Evolutionary conservation across 1,140 invertebrate species (phyloP).

Genomic region (Zophobas atratus): DNA sequence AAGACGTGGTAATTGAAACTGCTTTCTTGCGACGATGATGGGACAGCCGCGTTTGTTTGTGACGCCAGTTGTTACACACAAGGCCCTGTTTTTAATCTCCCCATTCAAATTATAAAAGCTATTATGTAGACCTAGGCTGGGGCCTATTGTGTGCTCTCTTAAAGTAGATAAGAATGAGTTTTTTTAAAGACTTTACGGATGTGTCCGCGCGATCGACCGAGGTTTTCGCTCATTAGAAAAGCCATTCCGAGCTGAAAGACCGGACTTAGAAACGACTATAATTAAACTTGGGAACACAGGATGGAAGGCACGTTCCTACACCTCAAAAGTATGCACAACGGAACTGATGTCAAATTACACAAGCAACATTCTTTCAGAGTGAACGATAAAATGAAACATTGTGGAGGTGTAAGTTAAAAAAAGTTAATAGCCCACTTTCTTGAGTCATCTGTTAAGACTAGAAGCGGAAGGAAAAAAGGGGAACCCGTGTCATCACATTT

Average conservation of each 20-base stretch:
- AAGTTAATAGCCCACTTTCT: too few relatives aligned
- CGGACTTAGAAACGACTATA: too few relatives aligned
- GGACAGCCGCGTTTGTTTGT: constrained; percentile 47
- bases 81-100: constrained; percentile 61
- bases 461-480: too few relatives aligned
- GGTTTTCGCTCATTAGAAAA: neutral
- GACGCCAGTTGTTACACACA: constrained; percentile 53
- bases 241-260: neutral
- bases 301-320: too few relatives aligned
- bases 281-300: too few relatives aligned
- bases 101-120: constrained; percentile 61
- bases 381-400: too few relatives aligned
- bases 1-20: constrained; percentile 63
- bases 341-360: too few relatives aligned
- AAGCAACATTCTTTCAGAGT: too few relatives aligned
- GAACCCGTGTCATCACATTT: too few relatives aligned
- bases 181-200: constrained; percentile 8
- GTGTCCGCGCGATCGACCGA: neutral
- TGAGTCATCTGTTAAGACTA: too few relatives aligned
- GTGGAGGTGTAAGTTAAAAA: too few relatives aligned
- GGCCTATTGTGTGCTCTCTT: constrained; percentile 25
- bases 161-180: constrained; percentile 29
- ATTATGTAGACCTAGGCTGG: constrained; percentile 55
- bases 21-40: constrained; percentile 38
- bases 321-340: too few relatives aligned